A percentile compares a stretch with the other conserved stretches of the same genome.
These are phyloP conservation scores for Ceryle rudis DNA, from an alignment of 2,797 vertebrate genomes.

Conservation along the genomic window DNA sequence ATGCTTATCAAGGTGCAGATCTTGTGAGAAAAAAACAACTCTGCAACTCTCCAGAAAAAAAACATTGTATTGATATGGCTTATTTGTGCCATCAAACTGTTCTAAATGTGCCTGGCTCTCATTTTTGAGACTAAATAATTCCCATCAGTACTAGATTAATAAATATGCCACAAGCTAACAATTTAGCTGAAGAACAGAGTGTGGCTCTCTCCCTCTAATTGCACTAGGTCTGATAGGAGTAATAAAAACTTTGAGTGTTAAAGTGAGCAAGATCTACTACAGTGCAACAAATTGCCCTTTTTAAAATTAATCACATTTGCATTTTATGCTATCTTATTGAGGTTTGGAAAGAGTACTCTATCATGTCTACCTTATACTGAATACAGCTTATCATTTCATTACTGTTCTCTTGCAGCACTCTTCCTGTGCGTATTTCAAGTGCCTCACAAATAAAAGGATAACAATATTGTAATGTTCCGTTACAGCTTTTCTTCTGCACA, in stretches of 20 bases:
- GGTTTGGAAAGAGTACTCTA: background rate
- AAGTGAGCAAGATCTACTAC: background rate
- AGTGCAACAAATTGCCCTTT: background rate
- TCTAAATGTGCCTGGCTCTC: background rate
- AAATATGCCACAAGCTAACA: background rate
- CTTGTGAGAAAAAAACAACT: background rate
- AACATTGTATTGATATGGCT: rapidly evolving
- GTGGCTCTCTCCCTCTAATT: background rate
- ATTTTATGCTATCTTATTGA: background rate
- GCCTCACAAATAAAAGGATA: background rate
- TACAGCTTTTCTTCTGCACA: background rate
- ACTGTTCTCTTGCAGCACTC: background rate
- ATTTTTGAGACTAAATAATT: background rate
- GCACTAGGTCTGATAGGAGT: background rate
- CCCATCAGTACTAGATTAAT: background rate
- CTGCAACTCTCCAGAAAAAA: background rate
- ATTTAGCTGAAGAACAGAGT: background rate
- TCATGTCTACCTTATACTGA: background rate
- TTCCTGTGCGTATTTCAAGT: background rate
- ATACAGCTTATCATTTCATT: background rate
- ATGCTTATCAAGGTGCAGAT: background rate
- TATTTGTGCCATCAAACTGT: background rate
- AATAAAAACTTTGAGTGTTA: background rate
- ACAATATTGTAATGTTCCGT: background rate
- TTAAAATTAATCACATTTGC: background rate